Conservation (phyloP, 2,113 vertebrate genomes). For the Antigone vipio region DNA sequence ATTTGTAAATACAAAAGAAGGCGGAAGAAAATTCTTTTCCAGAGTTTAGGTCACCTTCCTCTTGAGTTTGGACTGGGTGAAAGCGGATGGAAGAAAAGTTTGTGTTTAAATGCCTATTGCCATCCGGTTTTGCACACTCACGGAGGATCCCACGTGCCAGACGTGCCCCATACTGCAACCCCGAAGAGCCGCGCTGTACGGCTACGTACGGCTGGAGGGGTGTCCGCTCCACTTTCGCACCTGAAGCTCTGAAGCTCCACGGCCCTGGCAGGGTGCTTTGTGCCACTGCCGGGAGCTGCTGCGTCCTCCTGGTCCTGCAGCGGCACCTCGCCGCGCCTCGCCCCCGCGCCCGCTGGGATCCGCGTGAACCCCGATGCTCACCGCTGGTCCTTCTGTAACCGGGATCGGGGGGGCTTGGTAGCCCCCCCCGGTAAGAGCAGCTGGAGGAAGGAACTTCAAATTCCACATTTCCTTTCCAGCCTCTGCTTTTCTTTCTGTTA, state of each 20-base stretch:
- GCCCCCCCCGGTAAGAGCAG: not conserved
- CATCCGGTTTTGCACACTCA: not conserved
- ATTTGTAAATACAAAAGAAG: not conserved
- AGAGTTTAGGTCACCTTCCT: not conserved
- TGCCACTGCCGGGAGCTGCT: accelerated
- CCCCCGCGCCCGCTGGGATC: accelerated
- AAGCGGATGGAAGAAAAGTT: not conserved
- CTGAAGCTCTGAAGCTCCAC: not conserved
- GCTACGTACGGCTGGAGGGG: accelerated
- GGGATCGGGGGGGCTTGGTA: not conserved
- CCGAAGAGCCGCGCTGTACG: not conserved
- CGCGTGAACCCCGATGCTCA: not conserved
- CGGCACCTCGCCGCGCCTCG: not conserved
- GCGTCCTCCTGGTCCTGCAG: not conserved
- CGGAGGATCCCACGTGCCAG: not conserved
- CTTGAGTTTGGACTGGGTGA: not conserved
- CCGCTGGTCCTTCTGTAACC: not conserved
- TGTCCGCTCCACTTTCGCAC: not conserved
- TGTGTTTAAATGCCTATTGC: accelerated
- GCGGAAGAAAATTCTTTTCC: not conserved
- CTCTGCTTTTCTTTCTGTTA: not conserved
- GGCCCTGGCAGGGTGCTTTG: not conserved
- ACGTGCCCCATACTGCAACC: not conserved
- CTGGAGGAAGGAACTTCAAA: not conserved
- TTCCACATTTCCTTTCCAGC: not conserved